phyloP scores from a whole-genome alignment of 2,797 vertebrate genomes.

The Anabacerthia variegaticeps region DNA sequence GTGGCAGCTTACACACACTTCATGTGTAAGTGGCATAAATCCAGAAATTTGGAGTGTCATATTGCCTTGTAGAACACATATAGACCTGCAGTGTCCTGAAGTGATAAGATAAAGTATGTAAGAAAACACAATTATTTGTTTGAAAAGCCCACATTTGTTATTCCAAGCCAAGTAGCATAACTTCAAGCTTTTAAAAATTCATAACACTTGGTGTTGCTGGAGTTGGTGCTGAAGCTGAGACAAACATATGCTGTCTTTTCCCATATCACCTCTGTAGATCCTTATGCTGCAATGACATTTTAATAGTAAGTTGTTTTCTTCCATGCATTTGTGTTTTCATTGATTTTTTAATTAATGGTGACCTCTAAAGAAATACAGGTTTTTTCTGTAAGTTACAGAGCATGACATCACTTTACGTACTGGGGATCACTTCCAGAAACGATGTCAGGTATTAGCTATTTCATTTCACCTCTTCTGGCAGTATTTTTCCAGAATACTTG shows the following conservation, averaged over 20 bases:
- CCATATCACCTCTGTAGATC: background rate
- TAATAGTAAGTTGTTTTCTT: background rate
- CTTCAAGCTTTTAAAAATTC: background rate
- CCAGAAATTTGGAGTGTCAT: background rate
- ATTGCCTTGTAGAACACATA: background rate
- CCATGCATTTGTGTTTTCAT: background rate
- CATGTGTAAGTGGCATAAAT: background rate
- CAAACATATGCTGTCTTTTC: background rate
- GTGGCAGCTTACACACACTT: background rate
- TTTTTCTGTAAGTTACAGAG: background rate
- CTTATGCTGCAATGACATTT: background rate
- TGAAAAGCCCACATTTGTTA: background rate
- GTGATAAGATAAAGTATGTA: background rate
- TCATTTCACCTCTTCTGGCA: background rate
- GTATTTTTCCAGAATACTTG: conserved; percentile 1
- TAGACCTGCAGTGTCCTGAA: background rate
- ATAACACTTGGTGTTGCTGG: background rate
- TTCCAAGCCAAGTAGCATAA: background rate
- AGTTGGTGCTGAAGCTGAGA: conserved; percentile 1
- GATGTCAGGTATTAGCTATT: background rate
- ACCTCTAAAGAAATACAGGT: background rate
- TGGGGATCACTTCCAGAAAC: background rate
- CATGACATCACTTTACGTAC: background rate
- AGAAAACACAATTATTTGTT: background rate
- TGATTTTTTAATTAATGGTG: background rate